Base-by-base conservation (phyloP, 2,113 vertebrate species). In the Labrus mixtus region DNA sequence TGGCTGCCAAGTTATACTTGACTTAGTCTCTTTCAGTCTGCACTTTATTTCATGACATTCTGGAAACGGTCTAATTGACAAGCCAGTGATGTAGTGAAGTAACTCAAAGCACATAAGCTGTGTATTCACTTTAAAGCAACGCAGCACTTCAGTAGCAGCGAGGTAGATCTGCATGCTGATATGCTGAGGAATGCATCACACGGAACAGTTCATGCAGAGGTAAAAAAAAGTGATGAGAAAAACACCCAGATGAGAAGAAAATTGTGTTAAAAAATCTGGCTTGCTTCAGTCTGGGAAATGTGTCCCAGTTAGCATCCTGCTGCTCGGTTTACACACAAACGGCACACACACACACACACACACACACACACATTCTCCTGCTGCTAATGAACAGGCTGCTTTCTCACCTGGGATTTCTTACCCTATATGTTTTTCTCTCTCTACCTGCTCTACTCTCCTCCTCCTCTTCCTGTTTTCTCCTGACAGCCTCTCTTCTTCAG, bases 371-470 rank as follows among this genome's bases (percentile, higher is more conserved):
- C 54, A 69, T 66, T 80, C 25, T 78, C 65, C 36, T 57, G 65
- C 79, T 11, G 22, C 85, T 91, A 90, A 93, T 90, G 89, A 90
- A 86, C 82, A 82, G 71, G 60, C 78, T 71, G 85, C 66, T 81
- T 76, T 63, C 68, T 79, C 90, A 58, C 85, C 73, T 57, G 86
- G 88, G 87, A 89, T 77, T 81, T 78, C 45, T 72, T 68, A 80
- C 25, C 66, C 37, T 81, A 68, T 69, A 70, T 71, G 48, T 83
- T 61, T 72, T 41, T 41, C 68, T 85, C 19, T 19, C 29, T 74
- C 70, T 80, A 77, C 67, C 73, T 83, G 79, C 53, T 58, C 69
- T 64, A 36, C 64, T 36, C 78, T 25, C 61, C 68, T 80, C 75
- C 55, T 17, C 56, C 17, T 58, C 72, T 53, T 50, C 50, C 19